A percentile compares a stretch with the other conserved stretches of the same genome.
Conservation (phyloP, 2,888 invertebrate species). For the Pimpla rufipes region DNA sequence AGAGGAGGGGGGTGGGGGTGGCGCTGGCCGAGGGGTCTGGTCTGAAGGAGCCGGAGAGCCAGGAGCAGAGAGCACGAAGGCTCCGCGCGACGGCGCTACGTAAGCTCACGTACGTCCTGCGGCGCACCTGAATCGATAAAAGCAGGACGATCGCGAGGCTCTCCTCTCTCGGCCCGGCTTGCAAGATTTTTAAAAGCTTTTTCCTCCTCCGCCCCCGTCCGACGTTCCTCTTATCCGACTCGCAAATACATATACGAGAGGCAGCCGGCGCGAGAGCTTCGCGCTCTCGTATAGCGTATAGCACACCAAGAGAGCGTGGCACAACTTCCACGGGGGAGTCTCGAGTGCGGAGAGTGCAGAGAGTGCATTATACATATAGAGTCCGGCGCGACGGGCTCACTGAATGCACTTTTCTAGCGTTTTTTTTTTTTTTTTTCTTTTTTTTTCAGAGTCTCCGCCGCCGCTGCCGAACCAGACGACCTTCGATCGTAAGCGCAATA, state of each 20-base stretch:
- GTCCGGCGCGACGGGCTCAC: constrained; percentile 44
- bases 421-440: neutral
- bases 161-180: too few species aligned
- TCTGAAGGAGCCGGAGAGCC: constrained; percentile 25
- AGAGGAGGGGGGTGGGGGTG: too few species aligned
- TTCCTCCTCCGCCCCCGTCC: constrained; percentile 4
- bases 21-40: constrained; percentile 29
- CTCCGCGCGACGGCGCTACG: neutral
- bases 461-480: neutral
- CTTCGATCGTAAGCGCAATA: constrained; percentile 64
- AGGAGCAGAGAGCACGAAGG: constrained; percentile 43
- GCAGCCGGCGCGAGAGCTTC: too few species aligned
- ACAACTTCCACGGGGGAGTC: constrained; percentile 35
- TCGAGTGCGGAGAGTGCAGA: constrained; percentile 7
- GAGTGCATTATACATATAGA: constrained; percentile 27
- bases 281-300: too few species aligned
- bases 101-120: constrained; percentile 39
- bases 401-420: constrained; percentile 46
- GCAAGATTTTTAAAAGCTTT: constrained; percentile 70
- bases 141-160: constrained; percentile 49
- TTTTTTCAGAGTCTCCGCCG: neutral
- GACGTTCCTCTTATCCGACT: neutral
- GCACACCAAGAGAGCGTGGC: neutral
- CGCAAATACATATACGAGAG: constrained; percentile 53
- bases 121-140: constrained; percentile 61